Percentiles rank a stretch among this genome's conserved stretches.
Evolutionary conservation across 1,140 invertebrate species (phyloP).

Genomic region (Cotesia typhae): DNA sequence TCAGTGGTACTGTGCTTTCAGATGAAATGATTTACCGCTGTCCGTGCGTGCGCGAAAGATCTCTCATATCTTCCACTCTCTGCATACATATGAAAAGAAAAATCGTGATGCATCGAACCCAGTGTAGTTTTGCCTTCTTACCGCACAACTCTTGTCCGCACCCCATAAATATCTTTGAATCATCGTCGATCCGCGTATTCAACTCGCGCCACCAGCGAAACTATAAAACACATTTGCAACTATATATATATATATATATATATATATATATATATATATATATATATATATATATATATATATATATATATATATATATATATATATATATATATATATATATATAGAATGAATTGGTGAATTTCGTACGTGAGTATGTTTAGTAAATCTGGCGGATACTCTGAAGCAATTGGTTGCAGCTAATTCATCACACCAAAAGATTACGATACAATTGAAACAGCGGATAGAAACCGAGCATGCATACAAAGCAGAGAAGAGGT

Average conservation of each 20-base stretch:
- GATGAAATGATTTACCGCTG: slow-evolving; percentile 25
- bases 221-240: slow-evolving; percentile 10
- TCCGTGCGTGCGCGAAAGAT: slow-evolving; percentile 9
- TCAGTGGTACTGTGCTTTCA: not conserved
- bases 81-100: slow-evolving; percentile 1
- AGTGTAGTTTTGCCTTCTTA: slow-evolving; percentile 11
- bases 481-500: not conserved
- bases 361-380: slow-evolving; percentile 5
- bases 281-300: not conserved
- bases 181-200: slow-evolving; percentile 49
- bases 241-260: not conserved
- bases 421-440: slow-evolving; percentile 13
- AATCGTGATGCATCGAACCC: slow-evolving; percentile 24
- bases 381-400: not conserved
- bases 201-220: slow-evolving; percentile 30
- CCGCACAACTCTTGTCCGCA: slow-evolving; percentile 19
- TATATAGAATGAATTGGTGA: not conserved
- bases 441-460: not conserved
- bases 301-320: not conserved
- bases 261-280: not conserved
- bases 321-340: not conserved
- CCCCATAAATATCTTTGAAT: slow-evolving; percentile 61
- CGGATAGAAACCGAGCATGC: not conserved
- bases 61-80: not conserved
- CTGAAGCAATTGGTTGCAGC: slow-evolving; percentile 6